Evolutionary conservation across 2,888 invertebrate genomes (phyloP), one percentile per base, ranked within the genome.

Genomic region (Lycia hirtaria): DNA sequence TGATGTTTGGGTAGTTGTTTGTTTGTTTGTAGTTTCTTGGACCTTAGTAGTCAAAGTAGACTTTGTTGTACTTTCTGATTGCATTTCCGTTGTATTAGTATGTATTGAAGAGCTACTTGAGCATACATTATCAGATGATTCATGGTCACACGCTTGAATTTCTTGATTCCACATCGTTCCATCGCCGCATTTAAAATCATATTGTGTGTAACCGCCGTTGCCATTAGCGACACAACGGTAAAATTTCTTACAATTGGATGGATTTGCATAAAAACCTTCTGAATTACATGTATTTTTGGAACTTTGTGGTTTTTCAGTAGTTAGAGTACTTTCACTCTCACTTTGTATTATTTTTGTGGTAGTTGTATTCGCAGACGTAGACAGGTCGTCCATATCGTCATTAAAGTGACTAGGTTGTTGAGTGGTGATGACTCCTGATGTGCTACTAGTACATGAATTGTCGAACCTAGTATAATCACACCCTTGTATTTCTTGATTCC

Each of bases 201-300:
- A 94, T 83, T 93, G 94, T 51, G 85, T 93, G 68, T 88, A 95
- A 10, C 92, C 88, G 56, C 93, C 93, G 37, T 91, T 83, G 0
- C 93, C 94, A 72, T 93, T 89, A 51, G 88, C 86, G 15, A 96
- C 95, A 81, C 96, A 96, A 65, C 96, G 92, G 75, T 95, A 95
- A 85, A 96, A 96, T 75, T 94, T 95, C 50, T 90, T 93, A 73
- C 96, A 96, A 74, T 96, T 93, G 44, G 88, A 84, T 19, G 92
- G 85, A 81, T 96, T 93, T 12, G 94, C 93, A 76, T 94, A 93
- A 82, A 95, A 96, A 45, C 96, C 96, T 80, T 94, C 95, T 65
- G 83, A 79, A 43, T 81, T 81, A 72, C 95, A 95, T 52, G 24
- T 55, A 45, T 54, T 60, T 22, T 65, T 60, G n/a, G 66, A 50